These are phyloP conservation scores for Coregonus suidteri DNA, from an alignment of 2,797 vertebrate species.

Conservation along the genomic window DNA sequence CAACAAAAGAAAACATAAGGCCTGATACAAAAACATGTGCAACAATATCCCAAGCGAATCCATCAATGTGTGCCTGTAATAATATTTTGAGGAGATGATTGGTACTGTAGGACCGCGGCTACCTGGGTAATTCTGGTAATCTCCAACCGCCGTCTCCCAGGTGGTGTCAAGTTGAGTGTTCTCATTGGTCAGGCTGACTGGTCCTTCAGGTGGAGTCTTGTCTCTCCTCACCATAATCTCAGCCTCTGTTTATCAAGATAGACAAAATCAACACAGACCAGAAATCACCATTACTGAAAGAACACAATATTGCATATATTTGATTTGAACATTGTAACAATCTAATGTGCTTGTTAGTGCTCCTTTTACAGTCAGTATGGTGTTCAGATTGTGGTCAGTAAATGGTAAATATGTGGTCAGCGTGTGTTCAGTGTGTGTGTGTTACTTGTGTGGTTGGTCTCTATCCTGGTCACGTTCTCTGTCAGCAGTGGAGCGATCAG, in stretches of 20 bases:
- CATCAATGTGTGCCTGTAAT: background rate
- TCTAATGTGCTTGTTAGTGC: background rate
- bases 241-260: background rate
- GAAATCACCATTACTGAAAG: background rate
- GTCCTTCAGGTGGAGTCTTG: background rate
- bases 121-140: background rate
- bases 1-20: background rate
- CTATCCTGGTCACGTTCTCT: background rate
- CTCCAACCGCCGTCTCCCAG: background rate
- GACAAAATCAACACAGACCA: background rate
- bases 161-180: slow-evolving; percentile 1
- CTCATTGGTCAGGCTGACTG: slow-evolving; percentile 7
- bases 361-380: background rate
- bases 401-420: background rate
- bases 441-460: background rate
- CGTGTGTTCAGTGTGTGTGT: background rate
- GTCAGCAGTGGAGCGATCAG: background rate
- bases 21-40: background rate
- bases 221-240: slow-evolving; percentile 2
- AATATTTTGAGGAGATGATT: background rate
- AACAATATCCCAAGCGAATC: background rate
- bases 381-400: background rate
- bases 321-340: background rate
- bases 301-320: background rate
- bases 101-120: background rate